Base-by-base conservation (phyloP, 2,888 invertebrate genomes). In the Hanleya hanleyi region DNA sequence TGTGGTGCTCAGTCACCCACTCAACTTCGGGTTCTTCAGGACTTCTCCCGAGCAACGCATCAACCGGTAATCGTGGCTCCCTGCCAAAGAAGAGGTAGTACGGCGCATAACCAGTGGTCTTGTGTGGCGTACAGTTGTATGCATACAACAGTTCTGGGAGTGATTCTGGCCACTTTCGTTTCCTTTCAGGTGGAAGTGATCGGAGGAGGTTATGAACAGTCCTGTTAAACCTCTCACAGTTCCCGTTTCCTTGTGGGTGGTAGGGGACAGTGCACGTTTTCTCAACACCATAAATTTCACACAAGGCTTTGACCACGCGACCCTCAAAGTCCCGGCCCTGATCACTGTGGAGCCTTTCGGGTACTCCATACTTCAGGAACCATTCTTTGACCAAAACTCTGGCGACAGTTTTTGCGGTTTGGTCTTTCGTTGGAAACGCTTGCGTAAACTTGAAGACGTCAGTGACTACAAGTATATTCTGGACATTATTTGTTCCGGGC, bases 141-240 rank as follows among this genome's bases (percentile, higher is more conserved):
- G 72, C 64, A 36, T n/a, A n/a, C n/a, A n/a, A n/a, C 22, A 79
- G 41, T 49, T 74, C 69, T 15, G 74, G 75, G 12, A 82, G 41
- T 22, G 70, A 68, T 18, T 73, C 68, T 0, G 79, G 76, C 80
- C 79, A 81, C 29, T 70, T 69, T 5, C 57, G 22, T 67, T 80
- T 80, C 41, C 73, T 15, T 15, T 71, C 69, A 33, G 67, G 66
- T 32, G 69, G n/a, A n/a, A n/a, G n/a, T n/a, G n/a, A n/a, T n/a
- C n/a, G n/a, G n/a, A n/a, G 49, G 47, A 80, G 64, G 32, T 79
- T 67, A 35, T 78, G 78, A 3, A 81, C 33, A 0, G 78, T 78
- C 1, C 77, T 18, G 69, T 82, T 80, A 62, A 83, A 81, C 9
- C 80, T 35, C 69, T 83, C 78, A 64, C 79, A 80, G 22, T 79